Percentiles rank a stretch among this genome's conserved stretches.
Evolutionary conservation across 1,140 invertebrate species (phyloP).

Genomic region (Sminthurides bifidus): DNA sequence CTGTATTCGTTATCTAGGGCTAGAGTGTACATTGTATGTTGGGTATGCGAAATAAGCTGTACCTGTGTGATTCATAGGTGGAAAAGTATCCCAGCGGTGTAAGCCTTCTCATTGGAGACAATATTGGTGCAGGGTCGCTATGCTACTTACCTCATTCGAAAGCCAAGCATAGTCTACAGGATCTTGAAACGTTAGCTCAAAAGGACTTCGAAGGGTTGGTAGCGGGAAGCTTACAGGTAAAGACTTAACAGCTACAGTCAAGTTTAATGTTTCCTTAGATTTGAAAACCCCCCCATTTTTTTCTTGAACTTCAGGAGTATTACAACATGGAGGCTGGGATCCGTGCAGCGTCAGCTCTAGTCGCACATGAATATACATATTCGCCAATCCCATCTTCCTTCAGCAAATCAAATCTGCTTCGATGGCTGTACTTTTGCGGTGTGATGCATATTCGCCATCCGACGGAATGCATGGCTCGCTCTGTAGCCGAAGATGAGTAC

Average conservation of each 20-base stretch:
- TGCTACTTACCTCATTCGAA: slow-evolving; percentile 6
- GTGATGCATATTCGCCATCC: slow-evolving; percentile 4
- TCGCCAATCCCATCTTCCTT: not conserved
- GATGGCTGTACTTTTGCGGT: slow-evolving; percentile 8
- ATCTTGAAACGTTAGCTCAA: too few species aligned
- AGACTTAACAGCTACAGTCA: too few species aligned
- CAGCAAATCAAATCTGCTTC: not conserved
- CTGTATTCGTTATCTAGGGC: too few species aligned
- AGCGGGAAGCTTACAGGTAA: too few species aligned
- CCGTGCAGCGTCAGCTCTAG: not conserved
- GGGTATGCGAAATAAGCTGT: not conserved
- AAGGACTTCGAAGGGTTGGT: too few species aligned
- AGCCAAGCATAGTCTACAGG: not conserved
- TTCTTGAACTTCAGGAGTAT: not conserved
- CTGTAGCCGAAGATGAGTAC: not conserved
- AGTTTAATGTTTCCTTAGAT: too few species aligned
- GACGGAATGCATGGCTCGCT: not conserved
- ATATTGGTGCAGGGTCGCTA: slow-evolving; percentile 4
- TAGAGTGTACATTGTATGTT: not conserved
- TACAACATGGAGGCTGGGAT: not conserved
- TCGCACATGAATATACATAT: slow-evolving; percentile 4
- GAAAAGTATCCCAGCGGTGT: not conserved
- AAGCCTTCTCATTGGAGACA: slow-evolving; percentile 11
- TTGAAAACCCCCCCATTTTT: too few species aligned
- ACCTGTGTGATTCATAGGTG: not conserved